These are phyloP conservation scores for Mus minutoides DNA, from an alignment of 2,797 vertebrate genomes.

Conservation along the genomic window DNA sequence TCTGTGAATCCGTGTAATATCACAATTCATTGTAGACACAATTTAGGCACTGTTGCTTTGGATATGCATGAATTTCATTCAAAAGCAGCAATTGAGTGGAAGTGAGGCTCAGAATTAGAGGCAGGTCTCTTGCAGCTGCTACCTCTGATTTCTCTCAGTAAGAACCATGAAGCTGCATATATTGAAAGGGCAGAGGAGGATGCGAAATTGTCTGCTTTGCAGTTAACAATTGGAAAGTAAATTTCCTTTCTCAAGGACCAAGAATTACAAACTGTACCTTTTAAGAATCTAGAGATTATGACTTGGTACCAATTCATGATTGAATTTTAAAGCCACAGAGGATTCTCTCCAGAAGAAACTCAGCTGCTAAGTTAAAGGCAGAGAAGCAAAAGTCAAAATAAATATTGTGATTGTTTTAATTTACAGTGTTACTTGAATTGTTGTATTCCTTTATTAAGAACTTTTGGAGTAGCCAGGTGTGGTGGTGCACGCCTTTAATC, in stretches of 20 bases:
- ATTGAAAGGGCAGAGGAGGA: neutral
- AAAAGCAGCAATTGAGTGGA: neutral
- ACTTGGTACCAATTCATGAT: neutral
- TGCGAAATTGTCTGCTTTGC: neutral
- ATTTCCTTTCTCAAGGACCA: constrained; percentile 34
- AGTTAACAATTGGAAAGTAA: constrained; percentile 13
- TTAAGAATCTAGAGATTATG: neutral
- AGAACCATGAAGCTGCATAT: neutral
- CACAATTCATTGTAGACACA: neutral
- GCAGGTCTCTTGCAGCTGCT: neutral
- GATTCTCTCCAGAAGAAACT: neutral
- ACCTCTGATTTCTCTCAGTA: neutral
- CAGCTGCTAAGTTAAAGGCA: constrained; percentile 40
- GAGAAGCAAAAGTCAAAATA: constrained; percentile 18
- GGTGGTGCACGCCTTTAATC: no score
- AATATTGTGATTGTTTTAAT: constrained; percentile 34
- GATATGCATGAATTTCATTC: neutral
- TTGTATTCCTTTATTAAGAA: neutral
- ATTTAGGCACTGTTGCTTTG: neutral
- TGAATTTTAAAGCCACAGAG: constrained; percentile 17
- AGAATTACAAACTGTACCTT: neutral
- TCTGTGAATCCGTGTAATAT: neutral
- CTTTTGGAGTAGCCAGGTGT: no score
- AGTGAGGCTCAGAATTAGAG: neutral
- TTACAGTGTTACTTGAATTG: neutral